Percentiles rank a stretch among this genome's conserved stretches.
phyloP scores from a whole-genome alignment of 2,888 invertebrate genomes.

The Vanessa cardui region DNA sequence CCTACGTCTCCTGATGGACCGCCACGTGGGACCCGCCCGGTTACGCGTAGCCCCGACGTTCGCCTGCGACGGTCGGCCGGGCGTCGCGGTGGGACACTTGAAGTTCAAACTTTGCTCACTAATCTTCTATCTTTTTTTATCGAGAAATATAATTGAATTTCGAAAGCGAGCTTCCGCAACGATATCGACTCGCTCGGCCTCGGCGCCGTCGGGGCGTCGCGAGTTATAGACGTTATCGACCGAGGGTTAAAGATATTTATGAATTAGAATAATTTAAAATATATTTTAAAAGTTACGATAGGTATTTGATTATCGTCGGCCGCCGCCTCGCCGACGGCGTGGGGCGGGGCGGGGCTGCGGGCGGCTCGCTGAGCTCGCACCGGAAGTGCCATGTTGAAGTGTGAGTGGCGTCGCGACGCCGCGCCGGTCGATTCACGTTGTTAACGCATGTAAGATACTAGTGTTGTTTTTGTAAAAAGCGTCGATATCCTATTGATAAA shows the following conservation, averaged over 20 bases:
- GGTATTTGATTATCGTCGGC: slow-evolving; percentile 47
- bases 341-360: slow-evolving; percentile 39
- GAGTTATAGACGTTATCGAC: slow-evolving; percentile 43
- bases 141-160: slow-evolving; percentile 18
- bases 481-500: slow-evolving; percentile 69
- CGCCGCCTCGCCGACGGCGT: slow-evolving; percentile 46
- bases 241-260: slow-evolving; percentile 56
- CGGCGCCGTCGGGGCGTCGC: slow-evolving; percentile 14
- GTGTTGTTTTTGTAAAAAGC: slow-evolving; percentile 72
- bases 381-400: slow-evolving; percentile 65
- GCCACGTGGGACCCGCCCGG: slow-evolving; percentile 82
- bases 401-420: slow-evolving; percentile 39
- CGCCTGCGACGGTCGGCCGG: slow-evolving; percentile 22
- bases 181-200: background rate
- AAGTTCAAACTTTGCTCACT: slow-evolving; percentile 44
- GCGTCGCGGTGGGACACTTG: slow-evolving; percentile 26
- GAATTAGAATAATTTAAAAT: slow-evolving; percentile 55
- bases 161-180: slow-evolving; percentile 9
- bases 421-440: slow-evolving; percentile 56
- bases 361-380: slow-evolving; percentile 39
- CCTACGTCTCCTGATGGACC: slow-evolving; percentile 84
- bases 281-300: slow-evolving; percentile 32
- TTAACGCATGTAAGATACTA: slow-evolving; percentile 64
- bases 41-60: slow-evolving; percentile 59
- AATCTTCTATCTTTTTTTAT: slow-evolving; percentile 32